Base-by-base conservation (phyloP, 2,113 vertebrate genomes). In the Tor tambroides region DNA sequence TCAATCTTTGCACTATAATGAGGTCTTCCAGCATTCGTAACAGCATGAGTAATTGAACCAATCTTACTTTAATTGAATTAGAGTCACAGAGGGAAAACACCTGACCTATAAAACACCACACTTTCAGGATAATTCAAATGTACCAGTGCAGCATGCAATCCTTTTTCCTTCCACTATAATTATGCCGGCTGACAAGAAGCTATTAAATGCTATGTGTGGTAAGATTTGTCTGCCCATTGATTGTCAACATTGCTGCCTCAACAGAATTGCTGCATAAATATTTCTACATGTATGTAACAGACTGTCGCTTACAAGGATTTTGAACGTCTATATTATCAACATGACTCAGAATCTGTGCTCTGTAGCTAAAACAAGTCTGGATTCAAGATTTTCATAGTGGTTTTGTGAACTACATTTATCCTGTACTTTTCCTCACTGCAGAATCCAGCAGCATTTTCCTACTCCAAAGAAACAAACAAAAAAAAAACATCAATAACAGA, bases 21-120 rank as follows among this genome's bases (percentile, higher is more conserved):
- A 83, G 86, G 83, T 87, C 65, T 74, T 81, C 78, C 85, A 61
- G 32, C 32, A 32, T 76, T 83, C 32, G 59, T 83, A 87, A 83
- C 74, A 87, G 79, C 79, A 75, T 82, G 65, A 67, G 85, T 87
- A 87, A 87, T 83, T 87, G 86, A 87, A 87, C 80, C 26, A 32
- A 28, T 59, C 80, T 77, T 49, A 63, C 61, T 87, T 81, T 89
- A 85, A 85, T 87, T 78, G 77, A 87, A 87, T 89, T 89, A 81
- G 72, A 69, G 69, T 12, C 69, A 43, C 71, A 15, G 35, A 65
- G 86, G 88, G 59, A 49, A 76, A 76, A 32, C 76, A 41, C 69
- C 81, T 83, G 65, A 72, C 65, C 81, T 72, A 83, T 72, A 83
- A 83, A 71, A 83, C 43, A 83, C 63, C 63, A 72, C 49, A 56